Evolutionary conservation across 2,113 vertebrate species (phyloP), one percentile per base, ranked within the genome.

Genomic region (Thomomys bottae): DNA sequence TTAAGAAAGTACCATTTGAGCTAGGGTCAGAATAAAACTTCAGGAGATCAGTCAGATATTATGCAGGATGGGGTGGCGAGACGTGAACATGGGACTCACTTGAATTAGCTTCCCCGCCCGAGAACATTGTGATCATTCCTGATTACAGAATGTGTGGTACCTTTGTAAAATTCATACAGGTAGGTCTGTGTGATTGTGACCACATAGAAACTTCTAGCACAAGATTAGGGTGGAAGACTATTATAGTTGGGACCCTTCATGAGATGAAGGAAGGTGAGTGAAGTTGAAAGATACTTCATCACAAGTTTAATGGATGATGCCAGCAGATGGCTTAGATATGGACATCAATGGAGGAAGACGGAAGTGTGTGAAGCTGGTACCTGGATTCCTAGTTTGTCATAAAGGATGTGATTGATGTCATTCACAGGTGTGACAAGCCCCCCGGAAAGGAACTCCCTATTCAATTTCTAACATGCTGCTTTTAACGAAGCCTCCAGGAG

Each of bases 251-350:
- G 64, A 71, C 72, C 24, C 76, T 28, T 34, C 78, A 12, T n/a
- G 67, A 20, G 20, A 75, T 36, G 15, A 87, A 84, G 57, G 64
- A 2, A 85, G 38, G 24, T 28, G 18, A 91, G n/a, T 49, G 36
- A 64, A 54, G 45, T 18, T 78, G 49, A 93, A 80, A 78, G 61
- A 26, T 59, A 61, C 54, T 71, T 93, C 85, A 30, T 90, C 85
- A 30, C 30, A 85, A 67, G 24, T 89, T 88, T 86, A 80, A 61
- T 67, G 15, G 36, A 8, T 42, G 75, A 89, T 34, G 75, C 20
- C 61, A 72, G 59, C 36, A 71, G 36, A 82, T 79, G 54, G 17
- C 59, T 87, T 64, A 66, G n/a, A 49, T 11, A 2, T n/a, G 20
- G 9, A n/a, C 57, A 84, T 75, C 49, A 30, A 42, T n/a, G 24